phyloP scores from a whole-genome alignment of 2,797 vertebrate species.

The Chelidonichthys spinosus region DNA sequence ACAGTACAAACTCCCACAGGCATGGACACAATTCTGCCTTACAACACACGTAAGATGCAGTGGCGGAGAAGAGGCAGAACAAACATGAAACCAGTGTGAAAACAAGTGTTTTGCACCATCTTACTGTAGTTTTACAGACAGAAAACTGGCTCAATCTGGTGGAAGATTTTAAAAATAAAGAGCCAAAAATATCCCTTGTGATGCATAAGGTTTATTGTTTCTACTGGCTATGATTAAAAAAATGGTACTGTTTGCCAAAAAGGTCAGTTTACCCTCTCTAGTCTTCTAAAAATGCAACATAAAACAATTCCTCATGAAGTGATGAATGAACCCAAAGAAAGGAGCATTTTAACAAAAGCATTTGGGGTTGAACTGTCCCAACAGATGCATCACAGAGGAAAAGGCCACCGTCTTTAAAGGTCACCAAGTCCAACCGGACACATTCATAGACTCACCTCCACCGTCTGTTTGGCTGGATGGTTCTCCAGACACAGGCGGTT shows the following conservation, averaged over 20 bases:
- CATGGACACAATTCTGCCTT: no score
- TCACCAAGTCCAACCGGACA: conserved; percentile 4
- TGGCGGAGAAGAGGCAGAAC: not conserved
- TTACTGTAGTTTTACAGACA: not conserved
- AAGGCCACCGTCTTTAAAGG: conserved; percentile 38
- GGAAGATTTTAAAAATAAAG: not conserved
- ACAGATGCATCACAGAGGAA: conserved; percentile 5
- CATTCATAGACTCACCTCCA: conserved; percentile 86
- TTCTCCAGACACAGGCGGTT: conserved; percentile 92
- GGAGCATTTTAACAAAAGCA: not conserved
- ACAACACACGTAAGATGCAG: not conserved
- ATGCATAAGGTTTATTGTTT: not conserved
- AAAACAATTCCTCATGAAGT: not conserved
- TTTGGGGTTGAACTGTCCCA: not conserved
- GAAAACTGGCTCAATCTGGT: no score
- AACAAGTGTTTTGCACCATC: not conserved
- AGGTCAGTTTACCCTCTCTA: not conserved
- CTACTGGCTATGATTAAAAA: not conserved
- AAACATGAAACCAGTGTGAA: not conserved
- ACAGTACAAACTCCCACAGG: no score
- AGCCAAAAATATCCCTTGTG: not conserved
- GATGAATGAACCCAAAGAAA: not conserved
- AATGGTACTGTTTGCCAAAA: not conserved
- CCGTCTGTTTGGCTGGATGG: conserved; percentile 96
- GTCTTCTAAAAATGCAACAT: not conserved